phyloP scores from a whole-genome alignment of 2,113 vertebrate genomes.

The Anarrhichthys ocellatus region DNA sequence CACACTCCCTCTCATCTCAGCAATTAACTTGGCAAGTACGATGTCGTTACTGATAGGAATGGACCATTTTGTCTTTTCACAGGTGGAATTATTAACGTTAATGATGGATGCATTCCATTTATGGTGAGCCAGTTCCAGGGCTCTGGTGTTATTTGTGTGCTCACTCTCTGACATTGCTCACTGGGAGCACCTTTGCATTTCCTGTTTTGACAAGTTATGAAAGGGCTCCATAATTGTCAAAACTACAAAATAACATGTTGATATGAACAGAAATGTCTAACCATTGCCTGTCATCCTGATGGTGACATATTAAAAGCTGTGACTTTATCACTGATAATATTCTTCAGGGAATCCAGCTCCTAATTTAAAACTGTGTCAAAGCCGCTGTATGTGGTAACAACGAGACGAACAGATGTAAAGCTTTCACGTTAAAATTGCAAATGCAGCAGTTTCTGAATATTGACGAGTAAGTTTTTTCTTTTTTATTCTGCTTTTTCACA shows the following conservation, averaged over 20 bases:
- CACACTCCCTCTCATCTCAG: not conserved
- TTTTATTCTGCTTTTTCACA: conserved; percentile 4
- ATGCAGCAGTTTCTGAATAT: conserved; percentile 12
- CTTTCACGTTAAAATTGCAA: not conserved
- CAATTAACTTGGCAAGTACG: not conserved
- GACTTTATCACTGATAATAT: not conserved
- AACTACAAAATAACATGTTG: not conserved
- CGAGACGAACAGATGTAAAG: not conserved
- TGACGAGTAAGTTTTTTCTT: not conserved
- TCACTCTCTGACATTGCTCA: not conserved
- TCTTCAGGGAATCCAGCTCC: not conserved
- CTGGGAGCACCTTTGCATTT: not conserved
- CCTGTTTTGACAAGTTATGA: not conserved
- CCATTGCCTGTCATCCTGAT: not conserved
- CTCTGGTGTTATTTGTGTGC: not conserved
- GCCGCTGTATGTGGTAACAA: not conserved
- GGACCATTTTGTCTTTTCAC: not conserved
- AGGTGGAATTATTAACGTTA: not conserved
- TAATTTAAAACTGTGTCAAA: not conserved
- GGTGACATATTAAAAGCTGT: not conserved
- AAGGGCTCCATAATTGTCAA: not conserved
- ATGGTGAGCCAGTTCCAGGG: not conserved
- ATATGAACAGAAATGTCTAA: not conserved
- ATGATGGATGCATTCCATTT: not conserved
- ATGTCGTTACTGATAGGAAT: not conserved